Base-by-base conservation (phyloP, 2,888 invertebrate species). In the Aricia artaxerxes region DNA sequence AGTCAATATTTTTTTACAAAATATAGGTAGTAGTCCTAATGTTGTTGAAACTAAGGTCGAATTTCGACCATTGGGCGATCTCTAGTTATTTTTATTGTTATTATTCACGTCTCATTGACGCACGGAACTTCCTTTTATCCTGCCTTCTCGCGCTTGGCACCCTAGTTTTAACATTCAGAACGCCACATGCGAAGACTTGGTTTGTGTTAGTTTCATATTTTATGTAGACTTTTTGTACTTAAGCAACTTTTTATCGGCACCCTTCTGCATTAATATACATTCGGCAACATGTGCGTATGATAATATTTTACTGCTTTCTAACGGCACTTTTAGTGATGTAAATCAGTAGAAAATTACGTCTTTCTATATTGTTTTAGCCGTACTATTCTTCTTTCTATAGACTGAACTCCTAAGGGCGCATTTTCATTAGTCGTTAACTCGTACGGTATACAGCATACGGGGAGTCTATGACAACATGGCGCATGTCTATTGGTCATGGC, bases 121-220 rank as follows among this genome's bases (percentile, higher is more conserved):
- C 1, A 57, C 57, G 16, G 4, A 16, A 57, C 57, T 16, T 16
- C 16, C 4, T 53, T 40, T 57, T 13, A 57, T 57, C 1, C 1
- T 4, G 53, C 0, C 57, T 57, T 13, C 35, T 69, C 35, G 38
- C 31, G 1, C 64, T 31, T 69, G 64, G 35, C 64, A 31, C 35
- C 86, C 85, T 82, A 83, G 83, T 82, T 85, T 85, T 85, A 85
- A 84, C 83, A 86, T 87, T 87, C 85, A 84, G 84, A 84, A 84
- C 84, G 80, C 80, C 81, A 83, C 82, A 84, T 83, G 83, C 82
- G 82, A 82, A 82, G 82, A 38, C 69, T 69, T 44, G 44, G 75
- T 44, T 49, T 75, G 44, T 75, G 76, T 57, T 11, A 76, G 53
- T 76, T 57, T 57, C 31, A 57, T 76, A 76, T 76, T 57, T 76